Base-by-base conservation (phyloP, 2,888 invertebrate genomes). In the Catocala sponsa region DNA sequence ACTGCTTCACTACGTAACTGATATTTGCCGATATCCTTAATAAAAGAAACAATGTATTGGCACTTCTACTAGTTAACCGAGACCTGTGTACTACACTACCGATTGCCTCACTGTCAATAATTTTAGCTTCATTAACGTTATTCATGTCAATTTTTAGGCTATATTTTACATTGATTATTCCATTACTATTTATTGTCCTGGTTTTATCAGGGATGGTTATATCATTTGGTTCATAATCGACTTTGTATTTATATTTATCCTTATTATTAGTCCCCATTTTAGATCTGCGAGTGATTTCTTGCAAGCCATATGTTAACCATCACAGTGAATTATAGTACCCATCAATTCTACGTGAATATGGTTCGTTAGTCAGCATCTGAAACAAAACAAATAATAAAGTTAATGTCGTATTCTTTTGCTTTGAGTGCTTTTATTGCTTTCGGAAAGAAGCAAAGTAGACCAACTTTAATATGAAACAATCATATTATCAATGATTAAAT, bases 21-120 rank as follows among this genome's bases (percentile, higher is more conserved):
- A 77, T 55, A 13, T 70, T 61, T 6, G 61, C 54, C 13, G 78
- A 64, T 86, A 87, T 92, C 93, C 94, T 90, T 32, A 94, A 71
- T 70, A 94, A 82, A 68, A 94, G 85, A 57, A 93, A 94, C 80
- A 94, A 84, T 75, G 84, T 74, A 86, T 91, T 92, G 59, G 89
- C 83, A 80, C 83, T 78, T 79, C 92, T 89, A 86, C 89, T 92
- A 2, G 90, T 92, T 33, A 90, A 79, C 68, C 82, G 87, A 32
- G 46, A 68, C 66, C 66, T 71, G 55, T 66, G 70, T 67, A 70
- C 65, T 7, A 63, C 49, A 51, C 58, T 58, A 49, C 35, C 49
- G 33, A 59, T 48, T 48, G 12, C 53, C 55, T 69, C 53, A 65
- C 55, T 61, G 66, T 54, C 57, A 54, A 63, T 43, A 62, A 52